Evolutionary conservation across 2,888 invertebrate species (phyloP), one percentile per base, ranked within the genome.

Genomic region (Drosophila quinaria): DNA sequence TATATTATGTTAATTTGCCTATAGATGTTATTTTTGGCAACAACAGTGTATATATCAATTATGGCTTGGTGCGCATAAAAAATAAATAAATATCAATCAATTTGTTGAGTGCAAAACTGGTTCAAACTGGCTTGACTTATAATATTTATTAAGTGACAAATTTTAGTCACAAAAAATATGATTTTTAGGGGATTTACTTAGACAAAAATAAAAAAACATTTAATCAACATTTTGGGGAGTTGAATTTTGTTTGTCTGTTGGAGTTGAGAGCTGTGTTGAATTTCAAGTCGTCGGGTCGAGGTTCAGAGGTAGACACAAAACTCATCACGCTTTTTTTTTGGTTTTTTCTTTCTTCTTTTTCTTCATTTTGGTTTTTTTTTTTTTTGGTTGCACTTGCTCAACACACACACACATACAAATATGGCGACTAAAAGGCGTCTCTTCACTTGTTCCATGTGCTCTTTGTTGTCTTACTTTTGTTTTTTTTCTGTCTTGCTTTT

Each of bases 401-500:
- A 51, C n/a, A 70, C 46, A 61, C 52, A 39, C 13, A 41, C 17
- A 29, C 52, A 54, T 10, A 39, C 51, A 51, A 78, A 74, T 50
- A 76, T 76, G 75, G 75, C 71, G 71, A 60, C 70, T 49, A 31
- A 69, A 37, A 68, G 44, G 33, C 50, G 25, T 60, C 71, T 59
- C 71, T 59, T 58, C 46, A 77, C 67, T 72, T 77, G 55, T 59
- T 77, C 74, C 74, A 74, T 78, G 75, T 69, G 74, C 58, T 58
- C 65, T 55, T 75, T 69, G 42, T 70, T 70, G 37, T 50, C 50
- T 39, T 17, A 15, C 37, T 58, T 47, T 51, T 54, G 49, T 59
- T 49, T 52, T 51, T 11, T 50, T 44, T 44, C 29, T 49, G 31
- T 25, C 41, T 25, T 19, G 39, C n/a, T 17, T 15, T 41, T 41